Base-by-base conservation (phyloP, 1,140 invertebrate genomes). In the Hestina assimilis region DNA sequence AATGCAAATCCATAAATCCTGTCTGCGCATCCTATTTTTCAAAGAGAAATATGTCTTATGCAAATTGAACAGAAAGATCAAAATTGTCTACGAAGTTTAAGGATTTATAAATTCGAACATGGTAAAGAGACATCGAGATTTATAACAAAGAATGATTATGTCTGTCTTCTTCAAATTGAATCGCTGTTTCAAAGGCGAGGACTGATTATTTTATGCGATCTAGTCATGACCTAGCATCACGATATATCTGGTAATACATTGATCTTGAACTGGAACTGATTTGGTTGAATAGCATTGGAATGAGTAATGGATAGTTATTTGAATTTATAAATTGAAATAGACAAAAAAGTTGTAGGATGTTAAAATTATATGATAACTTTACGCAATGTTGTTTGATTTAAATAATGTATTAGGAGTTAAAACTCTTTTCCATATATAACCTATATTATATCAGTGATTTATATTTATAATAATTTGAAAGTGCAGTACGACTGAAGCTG, bases 81-180 rank as follows among this genome's bases (percentile, higher is more conserved):
- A 6, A 47, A 11, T 54, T 11, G 9, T 15, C 7, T 43, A 21
- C 3, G 26, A 4, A 3, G 12, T 43, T 43, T 21, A 15, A 19
- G 15, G 12, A 47, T 59, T 62, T 60, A 60, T 74, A 69, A 69
- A 66, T 72, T 68, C 62, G 66, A 66, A 65, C 65, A 69, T 71
- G 66, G 65, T 68, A 72, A 71, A 62, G 51, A 70, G 66, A 65
- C 64, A 66, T 40, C 59, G 64, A 46, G 69, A 77, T 77, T 77
- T 77, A 75, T 77, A 75, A 72, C 65, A 40, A 56, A 58, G 63
- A 65, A 65, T 72, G 70, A 76, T 71, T 74, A 63, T 74, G 64
- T 69, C 62, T 66, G 33, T 38, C 33, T 64, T 62, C 72, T 60
- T 51, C 43, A 56, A 55, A 70, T 67, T 74, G 69, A 75, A 63